Conservation (phyloP, 2,113 vertebrate species). For the Orthonyx spaldingii region DNA sequence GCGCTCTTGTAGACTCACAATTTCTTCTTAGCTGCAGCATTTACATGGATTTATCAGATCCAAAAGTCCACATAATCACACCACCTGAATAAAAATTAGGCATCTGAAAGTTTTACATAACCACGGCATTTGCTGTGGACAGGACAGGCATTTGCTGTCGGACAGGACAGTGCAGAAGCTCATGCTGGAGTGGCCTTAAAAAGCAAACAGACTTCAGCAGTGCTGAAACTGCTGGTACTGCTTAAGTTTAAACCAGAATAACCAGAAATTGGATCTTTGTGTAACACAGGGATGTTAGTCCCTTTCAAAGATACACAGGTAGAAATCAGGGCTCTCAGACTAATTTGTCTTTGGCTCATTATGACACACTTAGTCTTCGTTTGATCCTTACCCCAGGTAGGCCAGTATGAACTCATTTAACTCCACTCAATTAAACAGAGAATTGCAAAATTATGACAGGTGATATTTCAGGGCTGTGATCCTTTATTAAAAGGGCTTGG, state of each 20-base stretch:
- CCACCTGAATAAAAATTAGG: not conserved
- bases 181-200: not conserved
- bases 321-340: not conserved
- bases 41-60: not conserved
- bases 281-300: not conserved
- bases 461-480: not conserved
- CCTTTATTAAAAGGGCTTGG: not conserved
- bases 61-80: not conserved
- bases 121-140: fast-evolving
- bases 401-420: not conserved
- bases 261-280: not conserved
- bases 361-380: not conserved
- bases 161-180: not conserved
- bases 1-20: not conserved
- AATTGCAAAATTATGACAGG: not conserved
- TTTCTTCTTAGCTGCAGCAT: not conserved
- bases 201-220: not conserved
- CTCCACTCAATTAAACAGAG: not conserved
- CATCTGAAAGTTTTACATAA: not conserved
- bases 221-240: not conserved
- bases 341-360: not conserved
- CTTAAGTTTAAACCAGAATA: not conserved
- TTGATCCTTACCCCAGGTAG: not conserved
- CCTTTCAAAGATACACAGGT: not conserved
- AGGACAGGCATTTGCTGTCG: fast-evolving